Evolutionary conservation across 2,797 vertebrate genomes (phyloP), one percentile per base, ranked within the genome.

Genomic region (Platalea minor): DNA sequence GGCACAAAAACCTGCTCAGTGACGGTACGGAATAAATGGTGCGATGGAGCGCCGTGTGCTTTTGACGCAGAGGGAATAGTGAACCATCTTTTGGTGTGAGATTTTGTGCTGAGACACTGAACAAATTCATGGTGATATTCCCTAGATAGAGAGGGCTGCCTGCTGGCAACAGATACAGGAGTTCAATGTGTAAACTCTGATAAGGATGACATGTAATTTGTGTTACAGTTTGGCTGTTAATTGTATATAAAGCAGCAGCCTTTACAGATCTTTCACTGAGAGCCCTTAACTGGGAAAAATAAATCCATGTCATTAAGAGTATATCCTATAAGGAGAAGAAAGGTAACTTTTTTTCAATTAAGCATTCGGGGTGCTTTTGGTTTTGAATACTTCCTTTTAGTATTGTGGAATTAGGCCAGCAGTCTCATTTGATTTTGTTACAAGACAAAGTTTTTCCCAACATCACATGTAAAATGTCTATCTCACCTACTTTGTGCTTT

Each of bases 131-230:
- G 91, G 95, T 69, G 82, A 60, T 97, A 97, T 98, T 98, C 98
- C 97, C 98, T 92, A 74, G 95, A 73, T 51, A 92, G 91, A 82
- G 96, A 85, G 93, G 56, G 84, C 96, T 98, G 98, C 96, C 98
- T 98, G 97, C 97, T 98, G 97, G 97, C 97, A 96, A 90, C 90
- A 97, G 98, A 98, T 98, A 98, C 41, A 98, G 95, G 88, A 96
- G 91, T 98, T 97, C 98, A 98, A 98, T 98, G 98, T 98, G 98
- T 98, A 96, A 96, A 94, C 92, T 96, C 98, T 98, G 98, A 98
- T 98, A 98, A 98, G 97, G 96, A 72, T 97, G 98, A 96, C 97
- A 94, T 94, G 93, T 97, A 96, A 98, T 98, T 98, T 98, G 97
- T 98, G 97, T 97, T 97, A 97, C 96, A 97, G 97, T 98, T 97